Evolutionary conservation across 2,888 invertebrate genomes (phyloP), one percentile per base, ranked within the genome.

Genomic region (Pomacea canaliculata): DNA sequence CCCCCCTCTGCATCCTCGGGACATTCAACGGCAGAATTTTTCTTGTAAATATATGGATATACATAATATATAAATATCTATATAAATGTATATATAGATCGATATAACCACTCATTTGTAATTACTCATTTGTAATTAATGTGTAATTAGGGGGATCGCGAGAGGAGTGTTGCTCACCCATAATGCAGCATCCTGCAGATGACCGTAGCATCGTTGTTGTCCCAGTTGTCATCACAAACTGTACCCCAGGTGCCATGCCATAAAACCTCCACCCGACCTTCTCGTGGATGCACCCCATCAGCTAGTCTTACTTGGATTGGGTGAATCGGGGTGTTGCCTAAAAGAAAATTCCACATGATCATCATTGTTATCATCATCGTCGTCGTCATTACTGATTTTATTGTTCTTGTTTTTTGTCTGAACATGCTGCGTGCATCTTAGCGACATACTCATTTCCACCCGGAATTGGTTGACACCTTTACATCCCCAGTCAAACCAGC

Each of bases 141-240:
- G 0, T 23, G 23, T 23, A 37, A 37, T 37, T 37, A 37, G 37
- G 37, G 37, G 4, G 37, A 37, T 37, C 5, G 0, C 7, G 12
- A n/a, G 12, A 4, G 16, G 51, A 56, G 10, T 2, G 63, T 7
- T 12, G 9, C 68, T 68, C 48, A 68, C 68, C 27, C 48, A 12
- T 27, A 27, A 19, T 37, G 12, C 3, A 68, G 48, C 68, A 68
- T 68, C 18, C 37, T 19, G 68, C 68, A 68, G 19, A 68, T 9
- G 48, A 68, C 68, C 48, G 8, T 27, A 37, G 68, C 68, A 13
- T 68, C 68, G 1, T 19, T 27, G 37, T 68, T 46, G 68, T 68
- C 68, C 68, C 68, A 68, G 68, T 37, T 37, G 48, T 68, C 68
- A 46, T 68, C 68, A 68, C 68, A 68, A 12, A 68, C 9, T 46